Evolutionary conservation across 2,113 vertebrate genomes (phyloP), one percentile per base, ranked within the genome.

Genomic region (Symphodus melops): DNA sequence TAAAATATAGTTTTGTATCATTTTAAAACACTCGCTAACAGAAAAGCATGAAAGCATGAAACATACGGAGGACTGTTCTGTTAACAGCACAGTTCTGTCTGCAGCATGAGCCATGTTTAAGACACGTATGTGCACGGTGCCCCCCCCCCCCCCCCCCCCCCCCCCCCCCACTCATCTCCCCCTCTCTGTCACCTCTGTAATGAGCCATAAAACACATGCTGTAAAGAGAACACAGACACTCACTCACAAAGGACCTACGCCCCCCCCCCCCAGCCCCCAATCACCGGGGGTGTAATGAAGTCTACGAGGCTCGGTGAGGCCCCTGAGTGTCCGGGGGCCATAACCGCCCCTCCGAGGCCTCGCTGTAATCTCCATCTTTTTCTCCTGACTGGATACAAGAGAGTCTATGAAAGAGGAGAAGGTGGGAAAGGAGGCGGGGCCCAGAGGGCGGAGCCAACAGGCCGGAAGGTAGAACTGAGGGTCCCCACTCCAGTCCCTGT

Each of bases 101-200:
- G 13, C 28, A 41, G 39, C 44, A 46, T 28, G 55, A 65, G 36
- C 61, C 44, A 46, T 66, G 63, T 75, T 68, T 37, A 67, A 66
- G 72, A 69, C 53, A 77, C 79, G 70, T n/a, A 60, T 46, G 77
- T 58, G 48, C 66, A 63, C 54, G 39, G 36, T 53, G 48, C 20
- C 41, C 69, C 9, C 61, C 57, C 63, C 57, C 63, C 17, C 67
- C 46, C 17, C 52, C 58, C 74, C n/a, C 65, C 8, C 46, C 54
- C n/a, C 61, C 57, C 4, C 51, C 48, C 64, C 82, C 82, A 91
- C 92, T 88, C 88, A 92, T 86, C 83, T 71, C 83, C 84, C 89
- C 85, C 49, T 94, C 94, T 87, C 86, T 65, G 84, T 64, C 93
- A 92, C 91, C 92, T 93, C 88, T 21, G 75, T 94, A 94, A 95